Conservation (phyloP, 2,888 invertebrate species). For the Auanema freiburgensis region DNA sequence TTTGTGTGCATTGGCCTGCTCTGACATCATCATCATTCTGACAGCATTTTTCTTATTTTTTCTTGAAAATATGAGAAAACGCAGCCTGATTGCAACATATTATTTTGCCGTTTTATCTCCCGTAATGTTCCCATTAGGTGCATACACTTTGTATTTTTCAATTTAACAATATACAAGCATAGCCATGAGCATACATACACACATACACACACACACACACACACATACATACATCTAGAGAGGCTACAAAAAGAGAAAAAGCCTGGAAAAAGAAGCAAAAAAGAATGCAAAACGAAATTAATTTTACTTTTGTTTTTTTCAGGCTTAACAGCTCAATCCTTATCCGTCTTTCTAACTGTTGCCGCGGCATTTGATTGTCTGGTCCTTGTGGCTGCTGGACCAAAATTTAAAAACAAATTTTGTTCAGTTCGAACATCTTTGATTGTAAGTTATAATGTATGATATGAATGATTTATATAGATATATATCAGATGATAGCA, state of each 20-base stretch:
- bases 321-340: slow-evolving; percentile 44
- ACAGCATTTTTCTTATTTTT: slow-evolving; percentile 61
- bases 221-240: background rate
- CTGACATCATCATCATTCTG: slow-evolving; percentile 51
- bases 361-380: slow-evolving; percentile 59
- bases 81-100: slow-evolving; percentile 46
- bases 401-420: slow-evolving; percentile 41
- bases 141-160: slow-evolving; percentile 4
- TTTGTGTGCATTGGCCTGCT: slow-evolving; percentile 56
- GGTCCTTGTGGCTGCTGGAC: slow-evolving; percentile 46
- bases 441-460: slow-evolving; percentile 22
- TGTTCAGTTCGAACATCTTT: slow-evolving; percentile 48
- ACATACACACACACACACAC: background rate
- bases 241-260: too few species aligned
- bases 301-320: slow-evolving; percentile 4
- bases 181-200: background rate
- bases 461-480: background rate
- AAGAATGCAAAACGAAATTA: slow-evolving; percentile 4
- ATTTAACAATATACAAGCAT: too few species aligned
- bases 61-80: slow-evolving; percentile 56
- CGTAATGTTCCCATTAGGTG: slow-evolving; percentile 57
- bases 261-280: too few species aligned
- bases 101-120: slow-evolving; percentile 55
- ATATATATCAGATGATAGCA: slow-evolving; percentile 33
- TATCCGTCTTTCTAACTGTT: slow-evolving; percentile 57